Conservation (phyloP, 2,888 invertebrate genomes). For the Masnerella sp. region DNA sequence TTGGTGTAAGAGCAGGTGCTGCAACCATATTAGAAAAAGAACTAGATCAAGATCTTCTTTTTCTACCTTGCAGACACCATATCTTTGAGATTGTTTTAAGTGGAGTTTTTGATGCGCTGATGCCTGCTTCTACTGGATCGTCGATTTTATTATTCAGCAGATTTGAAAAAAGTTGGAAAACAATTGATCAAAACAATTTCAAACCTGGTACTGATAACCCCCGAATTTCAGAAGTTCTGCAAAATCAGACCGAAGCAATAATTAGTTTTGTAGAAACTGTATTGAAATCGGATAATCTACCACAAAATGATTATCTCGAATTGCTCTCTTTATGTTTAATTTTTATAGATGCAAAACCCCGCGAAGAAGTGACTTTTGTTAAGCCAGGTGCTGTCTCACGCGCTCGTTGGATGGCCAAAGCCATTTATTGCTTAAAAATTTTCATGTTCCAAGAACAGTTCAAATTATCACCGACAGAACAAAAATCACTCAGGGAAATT, state of each 20-base stretch:
- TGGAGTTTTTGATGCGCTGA: conserved; percentile 11
- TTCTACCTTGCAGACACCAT: conserved; percentile 13
- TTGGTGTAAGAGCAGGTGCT: not conserved
- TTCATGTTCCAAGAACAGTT: not conserved
- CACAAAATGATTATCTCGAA: conserved; percentile 61
- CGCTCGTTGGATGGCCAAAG: conserved; percentile 9
- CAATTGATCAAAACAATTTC: conserved; percentile 7
- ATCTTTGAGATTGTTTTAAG: conserved; percentile 11
- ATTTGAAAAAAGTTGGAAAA: conserved; percentile 7
- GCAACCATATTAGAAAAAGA: not conserved
- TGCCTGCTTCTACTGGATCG: conserved; percentile 8
- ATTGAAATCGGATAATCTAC: conserved; percentile 23
- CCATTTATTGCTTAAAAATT: conserved; percentile 11
- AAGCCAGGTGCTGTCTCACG: conserved; percentile 5
- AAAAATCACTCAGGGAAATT: not conserved
- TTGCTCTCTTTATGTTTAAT: conserved; percentile 60
- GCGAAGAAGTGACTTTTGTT: conserved; percentile 53
- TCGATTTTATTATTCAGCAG: conserved; percentile 4
- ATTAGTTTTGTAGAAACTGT: not conserved
- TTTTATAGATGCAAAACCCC: conserved; percentile 58
- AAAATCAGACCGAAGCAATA: not conserved
- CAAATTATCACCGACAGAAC: not conserved
- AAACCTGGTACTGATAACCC: conserved; percentile 2
- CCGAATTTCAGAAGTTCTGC: conserved; percentile 1
- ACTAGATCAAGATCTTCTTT: conserved; percentile 5